A percentile compares a stretch with the other conserved stretches of the same genome.
Evolutionary conservation across 2,888 invertebrate genomes (phyloP).

Genomic region (Drosophila infuscata): DNA sequence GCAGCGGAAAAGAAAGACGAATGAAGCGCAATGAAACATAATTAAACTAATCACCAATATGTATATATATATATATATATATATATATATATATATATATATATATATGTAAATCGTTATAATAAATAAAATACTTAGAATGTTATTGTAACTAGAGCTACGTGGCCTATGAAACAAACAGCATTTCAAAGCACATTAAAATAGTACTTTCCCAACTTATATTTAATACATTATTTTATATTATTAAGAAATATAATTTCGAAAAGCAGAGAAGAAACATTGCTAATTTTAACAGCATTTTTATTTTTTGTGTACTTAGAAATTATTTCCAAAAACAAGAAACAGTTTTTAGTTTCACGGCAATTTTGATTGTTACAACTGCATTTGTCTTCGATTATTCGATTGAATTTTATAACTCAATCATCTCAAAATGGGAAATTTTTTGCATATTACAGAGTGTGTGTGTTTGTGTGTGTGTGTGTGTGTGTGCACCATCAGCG

Average conservation of each 20-base stretch:
- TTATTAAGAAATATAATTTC: not conserved
- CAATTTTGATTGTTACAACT: not conserved
- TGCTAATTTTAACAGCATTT: not conserved
- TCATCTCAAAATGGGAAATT: slow-evolving; percentile 20
- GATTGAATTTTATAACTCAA: not conserved
- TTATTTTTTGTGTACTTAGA: not conserved
- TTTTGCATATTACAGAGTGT: slow-evolving; percentile 17
- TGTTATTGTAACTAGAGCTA: not conserved
- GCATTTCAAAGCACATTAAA: no score
- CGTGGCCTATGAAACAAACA: no score
- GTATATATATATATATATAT: no score
- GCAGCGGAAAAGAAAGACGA: no score
- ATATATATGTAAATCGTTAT: no score
- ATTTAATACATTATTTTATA: not conserved
- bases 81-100: no score
- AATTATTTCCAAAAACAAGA: not conserved
- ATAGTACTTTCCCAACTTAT: no score
- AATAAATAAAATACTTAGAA: not conserved
- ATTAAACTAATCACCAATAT: no score
- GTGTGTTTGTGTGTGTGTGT: slow-evolving; percentile 2
- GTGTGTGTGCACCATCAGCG: slow-evolving; percentile 21
- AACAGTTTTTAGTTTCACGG: not conserved
- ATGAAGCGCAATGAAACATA: no score
- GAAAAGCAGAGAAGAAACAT: not conserved
- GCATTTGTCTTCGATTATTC: not conserved